phyloP scores from a whole-genome alignment of 2,113 vertebrate species.

The Sinosuthora webbiana region DNA sequence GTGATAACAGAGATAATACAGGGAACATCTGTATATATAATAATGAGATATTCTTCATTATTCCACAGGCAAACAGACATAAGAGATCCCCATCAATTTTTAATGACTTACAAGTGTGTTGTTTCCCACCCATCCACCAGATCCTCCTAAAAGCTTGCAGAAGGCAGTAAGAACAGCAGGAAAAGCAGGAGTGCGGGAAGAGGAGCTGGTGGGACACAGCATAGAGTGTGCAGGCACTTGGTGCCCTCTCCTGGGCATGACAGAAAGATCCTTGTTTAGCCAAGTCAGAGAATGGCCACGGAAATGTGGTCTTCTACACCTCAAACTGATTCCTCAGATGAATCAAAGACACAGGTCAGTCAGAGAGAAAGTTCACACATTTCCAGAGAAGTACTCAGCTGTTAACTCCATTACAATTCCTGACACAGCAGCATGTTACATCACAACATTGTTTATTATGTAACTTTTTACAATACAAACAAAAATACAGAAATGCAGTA shows the following conservation, averaged over 20 bases:
- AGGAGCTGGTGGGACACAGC: background rate
- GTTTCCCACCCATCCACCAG: background rate
- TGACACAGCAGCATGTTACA: conserved; percentile 51
- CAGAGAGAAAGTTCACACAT: background rate
- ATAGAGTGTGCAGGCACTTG: accelerated
- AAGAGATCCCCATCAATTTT: background rate
- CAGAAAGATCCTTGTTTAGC: too few relatives aligned
- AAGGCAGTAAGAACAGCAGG: accelerated
- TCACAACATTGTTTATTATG: conserved; percentile 99
- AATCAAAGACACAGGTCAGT: background rate
- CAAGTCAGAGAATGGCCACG: background rate
- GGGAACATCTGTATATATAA: background rate
- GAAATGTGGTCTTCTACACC: background rate
- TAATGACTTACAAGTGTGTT: background rate
- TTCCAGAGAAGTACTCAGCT: background rate
- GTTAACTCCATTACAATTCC: background rate
- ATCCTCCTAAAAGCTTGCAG: accelerated
- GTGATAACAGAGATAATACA: background rate
- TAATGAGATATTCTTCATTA: accelerated
- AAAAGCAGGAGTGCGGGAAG: accelerated
- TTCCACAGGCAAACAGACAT: background rate
- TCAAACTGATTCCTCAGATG: background rate
- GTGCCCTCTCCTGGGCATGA: conserved; percentile 15
- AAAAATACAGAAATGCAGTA: conserved; percentile 96
- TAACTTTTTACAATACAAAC: conserved; percentile 99